Evolutionary conservation across 2,113 vertebrate species (phyloP).

Genomic region (Phoxinus phoxinus): DNA sequence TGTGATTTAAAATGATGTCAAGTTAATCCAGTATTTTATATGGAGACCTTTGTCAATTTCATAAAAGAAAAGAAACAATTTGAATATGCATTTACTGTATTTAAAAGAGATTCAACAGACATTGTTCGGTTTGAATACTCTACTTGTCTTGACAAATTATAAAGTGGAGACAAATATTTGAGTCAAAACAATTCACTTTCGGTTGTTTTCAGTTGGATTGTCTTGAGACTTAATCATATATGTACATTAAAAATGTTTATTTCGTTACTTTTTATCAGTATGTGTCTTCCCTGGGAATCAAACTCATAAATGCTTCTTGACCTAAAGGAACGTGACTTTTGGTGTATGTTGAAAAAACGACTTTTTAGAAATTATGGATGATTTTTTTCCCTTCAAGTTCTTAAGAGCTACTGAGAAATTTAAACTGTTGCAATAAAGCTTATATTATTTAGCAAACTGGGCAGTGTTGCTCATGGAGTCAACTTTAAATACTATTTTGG

Average conservation of each 20-base stretch:
- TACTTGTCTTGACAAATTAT: background rate
- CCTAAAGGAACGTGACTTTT: background rate
- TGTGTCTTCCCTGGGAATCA: background rate
- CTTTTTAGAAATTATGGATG: background rate
- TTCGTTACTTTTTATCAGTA: background rate
- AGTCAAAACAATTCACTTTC: background rate
- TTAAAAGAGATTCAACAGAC: background rate
- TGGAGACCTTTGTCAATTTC: background rate
- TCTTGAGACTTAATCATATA: background rate
- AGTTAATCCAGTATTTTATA: constrained; percentile 1
- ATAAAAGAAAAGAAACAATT: too few relatives aligned
- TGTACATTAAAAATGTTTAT: background rate
- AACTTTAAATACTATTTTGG: too few relatives aligned
- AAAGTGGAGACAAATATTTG: background rate
- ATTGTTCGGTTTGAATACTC: background rate
- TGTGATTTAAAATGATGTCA: background rate
- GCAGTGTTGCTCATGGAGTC: too few relatives aligned
- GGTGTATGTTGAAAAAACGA: background rate
- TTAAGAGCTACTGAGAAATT: too few relatives aligned
- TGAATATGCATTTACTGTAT: background rate
- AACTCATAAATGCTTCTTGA: background rate
- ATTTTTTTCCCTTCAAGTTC: too few relatives aligned
- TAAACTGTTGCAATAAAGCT: too few relatives aligned
- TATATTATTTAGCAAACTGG: too few relatives aligned
- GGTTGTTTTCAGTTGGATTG: background rate